Evolutionary conservation across 2,113 vertebrate species (phyloP), one percentile per base, ranked within the genome.

Genomic region (Emydocephalus ijimae): DNA sequence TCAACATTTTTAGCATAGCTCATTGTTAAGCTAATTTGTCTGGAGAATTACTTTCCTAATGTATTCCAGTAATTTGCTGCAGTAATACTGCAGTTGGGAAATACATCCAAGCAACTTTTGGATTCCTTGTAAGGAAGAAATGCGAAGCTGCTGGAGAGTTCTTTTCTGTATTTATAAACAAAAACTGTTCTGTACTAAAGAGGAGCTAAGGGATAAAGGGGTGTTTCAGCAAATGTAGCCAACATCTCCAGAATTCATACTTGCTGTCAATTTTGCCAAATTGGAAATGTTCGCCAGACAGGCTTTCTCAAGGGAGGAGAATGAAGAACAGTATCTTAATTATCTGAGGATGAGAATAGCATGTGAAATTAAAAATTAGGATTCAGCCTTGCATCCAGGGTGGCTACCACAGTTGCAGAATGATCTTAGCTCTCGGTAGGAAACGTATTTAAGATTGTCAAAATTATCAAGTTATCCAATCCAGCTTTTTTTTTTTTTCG

Each of bases 111-210:
- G 85, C 24, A 90, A 20, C 10, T 34, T 89, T 45, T 48, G 14
- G 12, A 94, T 95, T 95, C 93, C 95, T 94, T 96, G 55, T 94
- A 95, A 96, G 94, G 95, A 86, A 93, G 93, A 91, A 85, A 94
- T 91, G 92, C 90, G n/a, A 3, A 91, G 52, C 87, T 93, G 39
- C 92, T 24, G 93, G 39, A 93, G 92, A 92, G 92, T 92, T 45
- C 9, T 59, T 23, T 95, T 3, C 94, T 3, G 0, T 87, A 87
- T 88, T 92, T 34, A 64, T 94, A 95, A 94, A 87, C 90, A 92
- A 87, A 90, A 90, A 39, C 5, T 81, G 81, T 93, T 93, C 90
- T 86, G 89, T 94, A 92, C 89, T 61, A 90, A 74, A 74, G 94
- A 91, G 92, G 87, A 94, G 3, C 50, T 54, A 93, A 93, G 85